Evolutionary conservation across 2,797 vertebrate genomes (phyloP).

Genomic region (Melanotaenia trifasciata): DNA sequence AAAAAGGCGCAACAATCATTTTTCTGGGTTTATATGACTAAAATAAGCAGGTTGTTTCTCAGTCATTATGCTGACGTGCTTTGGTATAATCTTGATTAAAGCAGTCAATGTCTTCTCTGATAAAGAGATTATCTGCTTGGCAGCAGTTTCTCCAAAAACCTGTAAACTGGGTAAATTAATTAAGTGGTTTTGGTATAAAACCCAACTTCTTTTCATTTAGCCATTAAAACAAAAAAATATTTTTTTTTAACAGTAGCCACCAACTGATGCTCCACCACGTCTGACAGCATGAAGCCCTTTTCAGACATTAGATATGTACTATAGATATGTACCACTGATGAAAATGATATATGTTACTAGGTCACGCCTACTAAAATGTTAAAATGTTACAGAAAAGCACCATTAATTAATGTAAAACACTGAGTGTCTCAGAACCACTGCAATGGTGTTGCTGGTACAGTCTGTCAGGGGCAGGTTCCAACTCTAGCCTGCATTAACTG

Average conservation of each 20-base stretch:
- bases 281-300: background rate
- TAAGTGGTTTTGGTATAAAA: background rate
- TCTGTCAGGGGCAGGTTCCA: background rate
- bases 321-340: background rate
- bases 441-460: background rate
- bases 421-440: background rate
- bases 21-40: background rate
- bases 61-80: background rate
- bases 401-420: background rate
- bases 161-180: background rate
- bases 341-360: background rate
- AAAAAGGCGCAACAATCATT: background rate
- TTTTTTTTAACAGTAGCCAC: background rate
- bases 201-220: too few relatives aligned
- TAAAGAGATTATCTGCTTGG: background rate
- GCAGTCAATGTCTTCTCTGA: background rate
- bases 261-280: background rate
- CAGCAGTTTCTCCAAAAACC: background rate
- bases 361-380: background rate
- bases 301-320: background rate
- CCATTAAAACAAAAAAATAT: too few relatives aligned
- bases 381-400: background rate
- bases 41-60: conserved; percentile 2
- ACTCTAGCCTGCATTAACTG: background rate
- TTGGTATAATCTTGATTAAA: background rate